phyloP scores from a whole-genome alignment of 2,797 vertebrate species.

The Muscicapa comitata region DNA sequence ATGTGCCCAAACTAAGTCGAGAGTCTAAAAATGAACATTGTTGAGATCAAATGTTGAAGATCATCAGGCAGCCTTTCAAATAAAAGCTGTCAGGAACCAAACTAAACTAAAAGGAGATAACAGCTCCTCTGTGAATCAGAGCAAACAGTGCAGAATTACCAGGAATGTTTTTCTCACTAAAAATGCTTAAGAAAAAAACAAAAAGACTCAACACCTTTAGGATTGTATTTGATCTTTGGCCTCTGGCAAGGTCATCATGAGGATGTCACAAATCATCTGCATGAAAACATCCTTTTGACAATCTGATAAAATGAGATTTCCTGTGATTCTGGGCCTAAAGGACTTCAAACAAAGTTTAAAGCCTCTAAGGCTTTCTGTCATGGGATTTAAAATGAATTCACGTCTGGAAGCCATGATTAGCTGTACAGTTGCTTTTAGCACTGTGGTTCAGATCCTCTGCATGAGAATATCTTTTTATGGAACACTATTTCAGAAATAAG shows the following conservation, averaged over 20 bases:
- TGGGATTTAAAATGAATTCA: neutral
- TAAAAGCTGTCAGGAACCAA: conserved; percentile 43
- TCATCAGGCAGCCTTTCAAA: conserved; percentile 35
- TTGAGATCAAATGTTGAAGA: conserved; percentile 45
- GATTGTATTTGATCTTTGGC: neutral
- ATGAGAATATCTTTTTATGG: neutral
- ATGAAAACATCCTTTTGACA: neutral
- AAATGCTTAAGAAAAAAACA: neutral
- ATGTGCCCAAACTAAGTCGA: conserved; percentile 20
- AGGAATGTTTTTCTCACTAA: neutral
- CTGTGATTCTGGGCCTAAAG: neutral
- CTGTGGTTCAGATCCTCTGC: neutral
- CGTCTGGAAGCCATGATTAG: neutral
- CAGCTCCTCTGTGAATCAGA: conserved; percentile 43
- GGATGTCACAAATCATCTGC: neutral
- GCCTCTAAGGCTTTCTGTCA: neutral
- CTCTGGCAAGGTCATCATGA: neutral
- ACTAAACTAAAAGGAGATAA: conserved; percentile 46
- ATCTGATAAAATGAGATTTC: neutral
- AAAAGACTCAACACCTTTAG: neutral
- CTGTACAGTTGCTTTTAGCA: neutral
- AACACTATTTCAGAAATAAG: neutral
- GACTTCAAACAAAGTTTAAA: neutral
- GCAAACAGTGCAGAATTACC: conserved; percentile 24
- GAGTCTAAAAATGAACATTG: conserved; percentile 22